Evolutionary conservation across 2,888 invertebrate genomes (phyloP).

Genomic region (Noctuana brunneofusca): DNA sequence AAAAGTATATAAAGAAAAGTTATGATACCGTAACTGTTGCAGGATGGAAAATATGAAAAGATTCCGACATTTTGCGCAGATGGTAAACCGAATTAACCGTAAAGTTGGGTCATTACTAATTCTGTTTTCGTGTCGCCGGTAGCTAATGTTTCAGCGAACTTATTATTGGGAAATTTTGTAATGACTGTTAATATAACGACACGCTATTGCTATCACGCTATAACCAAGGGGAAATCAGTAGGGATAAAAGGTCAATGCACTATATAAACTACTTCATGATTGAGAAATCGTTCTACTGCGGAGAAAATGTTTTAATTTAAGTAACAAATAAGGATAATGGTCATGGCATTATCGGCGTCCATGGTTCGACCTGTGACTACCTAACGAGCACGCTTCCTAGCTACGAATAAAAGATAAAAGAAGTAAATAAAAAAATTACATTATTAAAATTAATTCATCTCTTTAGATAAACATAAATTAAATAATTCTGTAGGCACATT

Average conservation of each 20-base stretch:
- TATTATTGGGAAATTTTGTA: slow-evolving; percentile 79
- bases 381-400: too few relatives aligned
- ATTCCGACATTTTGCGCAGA: slow-evolving; percentile 67
- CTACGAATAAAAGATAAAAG: too few relatives aligned
- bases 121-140: slow-evolving; percentile 72
- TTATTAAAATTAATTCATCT: background rate
- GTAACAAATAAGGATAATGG: too few relatives aligned
- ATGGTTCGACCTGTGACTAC: too few relatives aligned
- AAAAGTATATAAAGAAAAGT: background rate
- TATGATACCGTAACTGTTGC: slow-evolving; percentile 5
- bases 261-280: background rate
- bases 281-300: background rate
- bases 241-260: slow-evolving; percentile 24
- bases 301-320: background rate
- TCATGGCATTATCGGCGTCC: too few relatives aligned
- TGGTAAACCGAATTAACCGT: slow-evolving; percentile 60
- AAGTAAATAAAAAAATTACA: too few relatives aligned
- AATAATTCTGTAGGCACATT: background rate
- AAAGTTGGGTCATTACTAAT: slow-evolving; percentile 77
- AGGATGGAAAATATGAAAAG: slow-evolving; percentile 45
- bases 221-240: slow-evolving; percentile 35
- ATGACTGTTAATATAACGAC: slow-evolving; percentile 76
- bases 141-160: slow-evolving; percentile 71
- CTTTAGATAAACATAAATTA: background rate
- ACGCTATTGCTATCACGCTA: slow-evolving; percentile 72